These are phyloP conservation scores for Amblyjoppa fuscipennis DNA, from an alignment of 2,888 invertebrate genomes.

Conservation along the genomic window DNA sequence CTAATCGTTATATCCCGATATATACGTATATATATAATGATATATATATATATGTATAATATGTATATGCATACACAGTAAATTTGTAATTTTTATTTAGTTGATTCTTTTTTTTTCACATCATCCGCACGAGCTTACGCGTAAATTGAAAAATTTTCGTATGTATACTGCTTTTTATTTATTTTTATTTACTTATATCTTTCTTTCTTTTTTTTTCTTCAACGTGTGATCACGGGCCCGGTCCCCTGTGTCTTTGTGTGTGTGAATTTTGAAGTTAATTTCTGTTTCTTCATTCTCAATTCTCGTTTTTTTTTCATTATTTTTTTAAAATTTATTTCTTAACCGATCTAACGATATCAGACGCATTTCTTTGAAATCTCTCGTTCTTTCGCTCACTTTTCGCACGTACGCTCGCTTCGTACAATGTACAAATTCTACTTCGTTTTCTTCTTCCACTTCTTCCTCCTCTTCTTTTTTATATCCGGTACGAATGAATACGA, in stretches of 20 bases:
- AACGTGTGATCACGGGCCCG: constrained; percentile 58
- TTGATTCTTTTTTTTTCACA: constrained; percentile 61
- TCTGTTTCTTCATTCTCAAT: constrained; percentile 32
- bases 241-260: constrained; percentile 35
- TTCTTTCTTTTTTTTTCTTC: constrained; percentile 30
- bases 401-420: constrained; percentile 35
- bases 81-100: constrained; percentile 76
- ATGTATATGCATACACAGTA: constrained; percentile 81
- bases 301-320: constrained; percentile 27
- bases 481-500: constrained; percentile 79
- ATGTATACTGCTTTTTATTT: constrained; percentile 56
- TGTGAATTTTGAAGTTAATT: constrained; percentile 43
- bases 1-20: constrained; percentile 80
- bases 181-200: constrained; percentile 12
- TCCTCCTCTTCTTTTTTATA: constrained; percentile 25
- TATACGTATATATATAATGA: constrained; percentile 83
- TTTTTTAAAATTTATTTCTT: constrained; percentile 41
- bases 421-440: constrained; percentile 63
- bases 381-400: constrained; percentile 21
- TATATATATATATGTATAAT: constrained; percentile 82
- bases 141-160: constrained; percentile 57
- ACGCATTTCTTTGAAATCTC: constrained; percentile 16
- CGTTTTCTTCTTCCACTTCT: constrained; percentile 15
- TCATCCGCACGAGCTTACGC: constrained; percentile 64
- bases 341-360: constrained; percentile 43